These are phyloP conservation scores for Caenorhabditis sp. DNA, from an alignment of 2,888 invertebrate genomes.

Conservation along the genomic window DNA sequence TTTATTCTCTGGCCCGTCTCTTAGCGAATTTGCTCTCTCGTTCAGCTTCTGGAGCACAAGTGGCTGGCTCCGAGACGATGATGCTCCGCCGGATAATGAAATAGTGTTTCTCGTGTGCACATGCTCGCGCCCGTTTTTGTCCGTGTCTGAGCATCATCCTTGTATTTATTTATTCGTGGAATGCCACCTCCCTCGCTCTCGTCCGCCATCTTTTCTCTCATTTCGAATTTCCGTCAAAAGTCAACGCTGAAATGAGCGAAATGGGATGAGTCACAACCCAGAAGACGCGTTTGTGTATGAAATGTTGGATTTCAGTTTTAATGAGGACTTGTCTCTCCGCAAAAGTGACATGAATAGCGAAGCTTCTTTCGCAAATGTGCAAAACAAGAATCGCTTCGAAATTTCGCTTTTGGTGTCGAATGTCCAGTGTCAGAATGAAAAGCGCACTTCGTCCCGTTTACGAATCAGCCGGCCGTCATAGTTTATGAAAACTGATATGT, in stretches of 20 bases:
- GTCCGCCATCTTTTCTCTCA: background rate
- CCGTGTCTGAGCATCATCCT: background rate
- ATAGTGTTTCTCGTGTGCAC: conserved; percentile 33
- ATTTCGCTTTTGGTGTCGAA: conserved; percentile 32
- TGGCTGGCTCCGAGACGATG: conserved; percentile 24
- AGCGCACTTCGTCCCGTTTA: background rate
- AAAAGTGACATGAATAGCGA: conserved; percentile 41
- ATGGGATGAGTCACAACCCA: background rate
- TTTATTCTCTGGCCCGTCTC: conserved; percentile 7
- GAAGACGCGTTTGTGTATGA: background rate
- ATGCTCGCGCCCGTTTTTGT: background rate
- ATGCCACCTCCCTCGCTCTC: too few relatives aligned
- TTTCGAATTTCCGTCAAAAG: background rate
- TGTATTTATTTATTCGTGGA: background rate
- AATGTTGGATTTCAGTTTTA: conserved; percentile 34
- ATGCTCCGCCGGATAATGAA: conserved; percentile 41
- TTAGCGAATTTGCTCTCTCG: background rate
- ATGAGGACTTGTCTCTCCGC: conserved; percentile 33
- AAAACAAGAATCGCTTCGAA: conserved; percentile 21
- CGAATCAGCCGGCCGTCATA: background rate
- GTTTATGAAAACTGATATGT: conserved; percentile 9
- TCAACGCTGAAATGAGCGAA: background rate
- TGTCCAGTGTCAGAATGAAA: conserved; percentile 11
- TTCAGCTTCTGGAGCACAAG: conserved; percentile 30
- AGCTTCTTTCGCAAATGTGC: conserved; percentile 32